Evolutionary conservation across 2,113 vertebrate genomes (phyloP).

Genomic region (Entomyzon cyanotis): DNA sequence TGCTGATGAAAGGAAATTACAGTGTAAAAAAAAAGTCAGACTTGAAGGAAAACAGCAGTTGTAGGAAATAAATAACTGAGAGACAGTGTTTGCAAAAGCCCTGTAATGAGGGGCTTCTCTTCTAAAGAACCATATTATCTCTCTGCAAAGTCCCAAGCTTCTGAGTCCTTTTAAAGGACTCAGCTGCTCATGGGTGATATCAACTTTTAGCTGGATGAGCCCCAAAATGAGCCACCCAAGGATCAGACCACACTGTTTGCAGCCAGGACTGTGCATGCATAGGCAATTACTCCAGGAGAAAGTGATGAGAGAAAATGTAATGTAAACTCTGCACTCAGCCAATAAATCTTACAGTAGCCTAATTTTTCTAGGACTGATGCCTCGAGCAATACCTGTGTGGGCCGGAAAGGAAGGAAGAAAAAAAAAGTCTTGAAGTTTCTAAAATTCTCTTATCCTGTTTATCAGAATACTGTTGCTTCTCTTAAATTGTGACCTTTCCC

Average conservation of each 20-base stretch:
- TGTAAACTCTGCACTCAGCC: conserved; percentile 62
- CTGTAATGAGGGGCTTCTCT: not conserved
- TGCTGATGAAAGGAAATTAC: conserved; percentile 42
- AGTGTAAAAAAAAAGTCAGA: not conserved
- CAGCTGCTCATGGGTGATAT: conserved; percentile 50
- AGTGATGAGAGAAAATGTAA: conserved; percentile 69
- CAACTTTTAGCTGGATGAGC: conserved; percentile 30
- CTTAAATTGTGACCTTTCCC: conserved; percentile 38
- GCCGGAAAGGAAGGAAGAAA: conserved; percentile 59
- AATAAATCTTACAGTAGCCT: conserved; percentile 71
- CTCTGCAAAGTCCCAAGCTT: not conserved
- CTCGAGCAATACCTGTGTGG: conserved; percentile 63
- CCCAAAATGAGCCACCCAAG: conserved; percentile 61
- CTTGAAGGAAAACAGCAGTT: conserved; percentile 11
- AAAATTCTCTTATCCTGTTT: conserved; percentile 64
- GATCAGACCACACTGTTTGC: conserved; percentile 63
- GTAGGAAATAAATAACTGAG: not conserved
- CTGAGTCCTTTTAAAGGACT: conserved; percentile 31
- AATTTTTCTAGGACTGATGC: conserved; percentile 66
- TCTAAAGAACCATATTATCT: not conserved
- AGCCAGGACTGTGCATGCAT: conserved; percentile 61
- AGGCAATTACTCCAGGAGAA: conserved; percentile 57
- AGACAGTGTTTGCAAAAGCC: not conserved
- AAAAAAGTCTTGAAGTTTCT: conserved; percentile 28
- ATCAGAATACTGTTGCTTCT: conserved; percentile 30